These are phyloP conservation scores for Spodoptera exigua DNA, from an alignment of 2,888 invertebrate genomes.

Conservation along the genomic window DNA sequence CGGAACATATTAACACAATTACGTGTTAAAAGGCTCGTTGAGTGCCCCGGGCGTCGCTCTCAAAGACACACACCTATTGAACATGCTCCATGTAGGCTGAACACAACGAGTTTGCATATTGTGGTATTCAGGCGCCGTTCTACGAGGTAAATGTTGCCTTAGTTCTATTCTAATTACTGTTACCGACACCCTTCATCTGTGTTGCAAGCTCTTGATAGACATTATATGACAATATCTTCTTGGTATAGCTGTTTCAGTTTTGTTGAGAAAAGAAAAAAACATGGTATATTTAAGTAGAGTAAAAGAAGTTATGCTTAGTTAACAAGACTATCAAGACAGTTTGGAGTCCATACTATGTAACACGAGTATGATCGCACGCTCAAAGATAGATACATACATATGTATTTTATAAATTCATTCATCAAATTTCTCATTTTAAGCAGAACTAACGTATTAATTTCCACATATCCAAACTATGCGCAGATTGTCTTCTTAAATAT, in stretches of 20 bases:
- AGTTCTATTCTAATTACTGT: constrained; percentile 19
- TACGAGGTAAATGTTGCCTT: constrained; percentile 19
- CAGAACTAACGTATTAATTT: constrained; percentile 15
- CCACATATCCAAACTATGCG: constrained; percentile 8
- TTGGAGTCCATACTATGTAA: too few relatives aligned
- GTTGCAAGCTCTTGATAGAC: too few relatives aligned
- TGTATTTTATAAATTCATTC: too few relatives aligned
- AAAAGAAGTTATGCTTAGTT: too few relatives aligned
- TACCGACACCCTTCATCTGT: neutral
- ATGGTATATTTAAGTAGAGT: too few relatives aligned
- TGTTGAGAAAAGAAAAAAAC: too few relatives aligned
- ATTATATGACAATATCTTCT: too few relatives aligned
- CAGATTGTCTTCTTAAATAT: constrained; percentile 42
- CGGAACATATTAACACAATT: constrained; percentile 84
- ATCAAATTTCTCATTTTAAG: too few relatives aligned
- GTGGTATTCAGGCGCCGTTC: constrained; percentile 27
- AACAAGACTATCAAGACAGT: too few relatives aligned
- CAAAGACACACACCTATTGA: constrained; percentile 72
- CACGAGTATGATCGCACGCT: too few relatives aligned
- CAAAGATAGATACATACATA: too few relatives aligned
- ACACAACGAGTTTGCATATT: constrained; percentile 56
- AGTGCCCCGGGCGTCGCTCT: constrained; percentile 75
- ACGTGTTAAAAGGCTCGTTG: constrained; percentile 84
- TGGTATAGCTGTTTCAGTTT: neutral
- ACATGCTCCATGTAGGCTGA: constrained; percentile 52